These are phyloP conservation scores for Lutraria rhynchaena DNA, from an alignment of 1,140 invertebrate genomes.

Conservation along the genomic window DNA sequence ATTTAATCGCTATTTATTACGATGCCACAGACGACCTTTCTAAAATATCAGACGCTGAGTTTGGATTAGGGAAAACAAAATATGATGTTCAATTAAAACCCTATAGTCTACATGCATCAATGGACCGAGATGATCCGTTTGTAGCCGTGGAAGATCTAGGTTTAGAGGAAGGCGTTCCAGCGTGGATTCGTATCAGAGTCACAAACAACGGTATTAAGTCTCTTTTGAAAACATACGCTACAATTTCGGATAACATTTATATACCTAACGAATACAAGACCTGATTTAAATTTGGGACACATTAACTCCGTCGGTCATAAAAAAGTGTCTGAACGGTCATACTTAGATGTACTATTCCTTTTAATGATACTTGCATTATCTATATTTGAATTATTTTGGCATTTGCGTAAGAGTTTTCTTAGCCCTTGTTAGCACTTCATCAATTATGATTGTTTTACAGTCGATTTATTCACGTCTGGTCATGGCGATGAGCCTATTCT, in stretches of 20 bases:
- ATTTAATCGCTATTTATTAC: conserved; percentile 69
- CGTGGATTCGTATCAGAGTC: conserved; percentile 68
- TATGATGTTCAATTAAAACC: conserved; percentile 70
- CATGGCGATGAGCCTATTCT: conserved; percentile 62
- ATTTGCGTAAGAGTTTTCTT: too few relatives aligned
- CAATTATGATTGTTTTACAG: conserved; percentile 43
- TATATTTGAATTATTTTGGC: too few relatives aligned
- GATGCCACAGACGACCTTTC: conserved; percentile 64
- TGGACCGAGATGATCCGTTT: conserved; percentile 59
- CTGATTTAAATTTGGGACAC: too few relatives aligned
- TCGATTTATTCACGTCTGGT: conserved; percentile 59
- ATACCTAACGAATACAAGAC: too few relatives aligned
- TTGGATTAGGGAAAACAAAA: conserved; percentile 71
- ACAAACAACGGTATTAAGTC: conserved; percentile 73
- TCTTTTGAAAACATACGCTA: too few relatives aligned
- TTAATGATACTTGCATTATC: too few relatives aligned
- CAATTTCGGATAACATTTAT: too few relatives aligned
- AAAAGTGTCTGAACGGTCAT: too few relatives aligned
- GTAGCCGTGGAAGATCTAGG: conserved; percentile 67
- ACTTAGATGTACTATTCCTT: too few relatives aligned
- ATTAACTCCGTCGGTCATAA: too few relatives aligned
- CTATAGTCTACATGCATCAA: conserved; percentile 62
- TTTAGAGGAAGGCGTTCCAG: conserved; percentile 63
- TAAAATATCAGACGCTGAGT: conserved; percentile 65
- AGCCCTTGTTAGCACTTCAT: too few relatives aligned